A percentile compares a stretch with the other conserved stretches of the same genome.
phyloP scores from a whole-genome alignment of 1,140 invertebrate genomes.

The Parapsyche elsis region DNA sequence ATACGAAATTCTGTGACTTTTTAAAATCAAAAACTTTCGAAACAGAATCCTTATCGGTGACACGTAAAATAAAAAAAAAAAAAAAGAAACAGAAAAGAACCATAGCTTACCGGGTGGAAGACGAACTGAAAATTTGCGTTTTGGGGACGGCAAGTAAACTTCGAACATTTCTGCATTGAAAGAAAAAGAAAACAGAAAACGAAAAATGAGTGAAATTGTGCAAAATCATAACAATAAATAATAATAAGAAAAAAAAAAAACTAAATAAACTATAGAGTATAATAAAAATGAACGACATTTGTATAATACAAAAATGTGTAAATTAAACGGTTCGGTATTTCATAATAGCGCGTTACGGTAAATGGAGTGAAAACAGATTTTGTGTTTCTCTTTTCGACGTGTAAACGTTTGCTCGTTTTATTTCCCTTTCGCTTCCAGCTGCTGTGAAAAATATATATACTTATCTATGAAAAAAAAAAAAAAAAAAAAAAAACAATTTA shows the following conservation, averaged over 20 bases:
- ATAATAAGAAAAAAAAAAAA: constrained; percentile 13
- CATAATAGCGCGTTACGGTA: not conserved
- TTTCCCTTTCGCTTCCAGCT: not conserved
- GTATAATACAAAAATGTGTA: not conserved
- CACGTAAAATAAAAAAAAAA: not conserved
- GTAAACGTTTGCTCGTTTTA: not conserved
- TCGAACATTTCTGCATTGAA: constrained; percentile 55
- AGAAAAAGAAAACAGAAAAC: constrained; percentile 50
- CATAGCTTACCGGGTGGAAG: constrained; percentile 55
- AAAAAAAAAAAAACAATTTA: no score
- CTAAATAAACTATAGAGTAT: not conserved
- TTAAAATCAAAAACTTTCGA: no score
- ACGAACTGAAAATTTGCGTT: constrained; percentile 56
- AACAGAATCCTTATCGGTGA: no score
- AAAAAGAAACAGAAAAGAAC: constrained; percentile 29
- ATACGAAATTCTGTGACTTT: no score
- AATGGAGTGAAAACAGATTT: constrained; percentile 11
- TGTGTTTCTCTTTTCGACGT: constrained; percentile 1
- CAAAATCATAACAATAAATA: constrained; percentile 42
- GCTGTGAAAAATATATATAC: no score
- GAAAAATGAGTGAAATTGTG: constrained; percentile 51
- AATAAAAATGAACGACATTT: constrained; percentile 1
- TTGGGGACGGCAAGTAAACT: constrained; percentile 55
- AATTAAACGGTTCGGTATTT: not conserved
- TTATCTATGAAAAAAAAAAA: no score